Base-by-base conservation (phyloP, 1,140 invertebrate species). In the Phymastichus coffea region DNA sequence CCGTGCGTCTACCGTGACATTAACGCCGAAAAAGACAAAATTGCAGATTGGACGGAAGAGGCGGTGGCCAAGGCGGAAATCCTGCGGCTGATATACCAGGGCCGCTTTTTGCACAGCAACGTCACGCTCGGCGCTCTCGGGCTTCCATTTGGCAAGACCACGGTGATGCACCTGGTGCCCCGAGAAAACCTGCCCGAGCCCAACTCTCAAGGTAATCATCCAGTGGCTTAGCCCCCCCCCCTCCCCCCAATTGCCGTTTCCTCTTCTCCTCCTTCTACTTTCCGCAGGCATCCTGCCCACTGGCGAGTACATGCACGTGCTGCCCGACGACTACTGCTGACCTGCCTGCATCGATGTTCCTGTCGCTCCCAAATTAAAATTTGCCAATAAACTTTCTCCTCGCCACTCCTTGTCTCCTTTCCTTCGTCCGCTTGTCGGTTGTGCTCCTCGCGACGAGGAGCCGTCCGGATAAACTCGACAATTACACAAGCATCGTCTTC, bases 131-230 rank as follows among this genome's bases (percentile, higher is more conserved):
- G 94, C 76, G 97, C 97, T 66, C 86, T 99, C 70, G 95, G 95
- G 72, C 87, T 99, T 76, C 94, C 95, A 63, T 87, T 93, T 68
- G 95, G 95, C 67, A 96, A 95, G 82, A 98, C 96, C 66, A 97
- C 95, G 75, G 97, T 99, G 71, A 99, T 99, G 97, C 97, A 99
- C 85, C 87, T 99, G 68, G 96, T 99, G 73, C 95, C 97, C 66
- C 87, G 97, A 81, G 97, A 99, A 84, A 98, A 97, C 81, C 86
- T 99, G 77, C 97, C 97, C 70, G 96, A 99, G 84, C 96, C 97
- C 67, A 98, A 98, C 84, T 96, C 94, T 76, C 94, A 96, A 89
- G 95, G 95, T 97, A 43, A 41, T 22, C 22, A 37, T 52, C 35
- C 44, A 4, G 20, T 30, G 14, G 8, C 35, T 33, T 47, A 15